These are phyloP conservation scores for Nephrotoma guestfalica DNA, from an alignment of 2,888 invertebrate genomes.

Conservation along the genomic window DNA sequence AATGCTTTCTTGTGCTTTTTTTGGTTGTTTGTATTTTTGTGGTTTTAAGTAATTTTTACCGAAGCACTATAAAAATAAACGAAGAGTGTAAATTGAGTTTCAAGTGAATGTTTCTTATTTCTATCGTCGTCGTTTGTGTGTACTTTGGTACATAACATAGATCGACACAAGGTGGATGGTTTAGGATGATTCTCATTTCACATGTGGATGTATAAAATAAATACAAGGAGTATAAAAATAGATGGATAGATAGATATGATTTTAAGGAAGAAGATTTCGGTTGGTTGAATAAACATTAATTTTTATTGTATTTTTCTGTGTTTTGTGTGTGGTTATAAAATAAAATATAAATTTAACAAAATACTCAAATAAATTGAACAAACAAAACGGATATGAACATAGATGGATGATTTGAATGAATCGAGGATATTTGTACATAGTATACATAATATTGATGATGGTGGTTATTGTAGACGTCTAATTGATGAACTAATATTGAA, in stretches of 20 bases:
- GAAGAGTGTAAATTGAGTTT: background rate
- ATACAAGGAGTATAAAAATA: background rate
- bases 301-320: background rate
- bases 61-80: background rate
- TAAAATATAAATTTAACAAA: background rate
- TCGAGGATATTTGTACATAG: background rate
- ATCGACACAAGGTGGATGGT: background rate
- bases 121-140: background rate
- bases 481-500: background rate
- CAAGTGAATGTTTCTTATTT: background rate
- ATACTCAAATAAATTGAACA: background rate
- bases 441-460: background rate
- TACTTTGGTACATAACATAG: background rate
- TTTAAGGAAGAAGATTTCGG: background rate
- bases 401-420: background rate
- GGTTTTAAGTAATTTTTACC: background rate
- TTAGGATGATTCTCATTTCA: background rate
- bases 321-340: background rate
- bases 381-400: background rate
- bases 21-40: background rate
- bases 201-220: background rate
- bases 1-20: background rate
- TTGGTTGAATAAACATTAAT: background rate
- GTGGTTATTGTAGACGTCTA: background rate
- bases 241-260: background rate